Conservation (phyloP, 2,888 invertebrate species). For the Sinhomidia bicolor region DNA sequence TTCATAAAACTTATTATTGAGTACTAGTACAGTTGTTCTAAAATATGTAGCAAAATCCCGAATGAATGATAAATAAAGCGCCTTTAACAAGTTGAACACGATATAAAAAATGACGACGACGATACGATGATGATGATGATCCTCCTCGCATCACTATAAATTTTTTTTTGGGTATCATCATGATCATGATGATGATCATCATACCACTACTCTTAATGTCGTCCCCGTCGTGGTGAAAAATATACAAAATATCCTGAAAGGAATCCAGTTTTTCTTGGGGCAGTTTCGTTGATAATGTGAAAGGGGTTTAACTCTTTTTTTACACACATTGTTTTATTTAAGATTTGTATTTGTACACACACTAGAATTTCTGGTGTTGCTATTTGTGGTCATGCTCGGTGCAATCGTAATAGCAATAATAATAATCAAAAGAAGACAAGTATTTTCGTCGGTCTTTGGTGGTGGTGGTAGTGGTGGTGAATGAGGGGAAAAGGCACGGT, state of each 20-base stretch:
- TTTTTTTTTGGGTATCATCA: slow-evolving; percentile 58
- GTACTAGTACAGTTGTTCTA: slow-evolving; percentile 50
- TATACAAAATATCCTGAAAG: slow-evolving; percentile 59
- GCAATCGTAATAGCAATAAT: slow-evolving; percentile 62
- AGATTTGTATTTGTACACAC: slow-evolving; percentile 19
- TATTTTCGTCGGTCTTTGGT: slow-evolving; percentile 46
- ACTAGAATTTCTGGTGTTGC: slow-evolving; percentile 44
- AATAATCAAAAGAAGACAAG: slow-evolving; percentile 44
- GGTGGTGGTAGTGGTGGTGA: too few relatives aligned
- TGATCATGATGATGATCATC: neutral
- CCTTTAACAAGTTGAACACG: slow-evolving; percentile 42
- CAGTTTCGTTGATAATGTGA: slow-evolving; percentile 59
- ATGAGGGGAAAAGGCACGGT: slow-evolving; percentile 11
- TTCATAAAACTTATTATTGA: slow-evolving; percentile 47
- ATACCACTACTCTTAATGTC: neutral
- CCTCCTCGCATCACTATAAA: neutral
- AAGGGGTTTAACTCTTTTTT: slow-evolving; percentile 61
- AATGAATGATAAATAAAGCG: slow-evolving; percentile 40
- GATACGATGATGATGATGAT: neutral
- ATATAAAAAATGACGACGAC: neutral
- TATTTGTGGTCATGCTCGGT: slow-evolving; percentile 68
- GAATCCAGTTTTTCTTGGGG: slow-evolving; percentile 74
- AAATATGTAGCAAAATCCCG: slow-evolving; percentile 37
- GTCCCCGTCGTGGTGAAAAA: slow-evolving; percentile 30
- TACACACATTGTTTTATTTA: slow-evolving; percentile 54